Conservation (phyloP, 2,797 vertebrate genomes). For the Ctenosaura bakeri region DNA sequence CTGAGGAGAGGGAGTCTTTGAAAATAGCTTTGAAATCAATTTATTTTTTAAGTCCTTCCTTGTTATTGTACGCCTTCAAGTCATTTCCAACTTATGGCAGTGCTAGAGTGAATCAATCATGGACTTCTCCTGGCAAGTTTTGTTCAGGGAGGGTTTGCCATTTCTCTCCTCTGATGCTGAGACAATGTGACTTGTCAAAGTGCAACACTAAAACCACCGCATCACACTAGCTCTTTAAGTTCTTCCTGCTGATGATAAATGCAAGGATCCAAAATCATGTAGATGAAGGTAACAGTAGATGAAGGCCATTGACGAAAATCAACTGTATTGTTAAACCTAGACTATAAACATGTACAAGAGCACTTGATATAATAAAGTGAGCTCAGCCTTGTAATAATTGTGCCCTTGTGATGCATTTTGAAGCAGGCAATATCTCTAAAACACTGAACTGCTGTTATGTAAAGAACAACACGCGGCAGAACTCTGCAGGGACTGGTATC, state of each 20-base stretch:
- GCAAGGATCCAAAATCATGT: neutral
- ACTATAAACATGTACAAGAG: conserved; percentile 42
- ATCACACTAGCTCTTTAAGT: neutral
- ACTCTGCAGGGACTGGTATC: conserved; percentile 15
- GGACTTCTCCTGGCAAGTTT: no score
- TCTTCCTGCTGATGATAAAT: neutral
- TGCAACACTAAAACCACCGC: no score
- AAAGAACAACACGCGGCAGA: neutral
- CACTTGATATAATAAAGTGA: conserved; percentile 16
- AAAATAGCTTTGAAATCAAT: neutral
- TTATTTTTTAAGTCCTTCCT: conserved; percentile 15
- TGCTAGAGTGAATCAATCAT: no score
- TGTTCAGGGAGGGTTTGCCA: no score
- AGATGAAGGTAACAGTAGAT: neutral
- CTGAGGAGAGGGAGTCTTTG: neutral
- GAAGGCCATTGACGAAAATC: conserved; percentile 21
- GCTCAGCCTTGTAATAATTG: conserved; percentile 19
- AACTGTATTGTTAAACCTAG: conserved; percentile 22
- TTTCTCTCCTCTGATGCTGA: no score
- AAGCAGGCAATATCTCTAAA: conserved; percentile 33
- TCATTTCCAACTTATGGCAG: no score
- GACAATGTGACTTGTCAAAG: no score
- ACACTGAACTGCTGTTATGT: conserved; percentile 2
- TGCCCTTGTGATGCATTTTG: conserved; percentile 18
- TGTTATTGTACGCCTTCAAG: no score